These are phyloP conservation scores for Eristalinus aeneus DNA, from an alignment of 2,888 invertebrate genomes.

Conservation along the genomic window DNA sequence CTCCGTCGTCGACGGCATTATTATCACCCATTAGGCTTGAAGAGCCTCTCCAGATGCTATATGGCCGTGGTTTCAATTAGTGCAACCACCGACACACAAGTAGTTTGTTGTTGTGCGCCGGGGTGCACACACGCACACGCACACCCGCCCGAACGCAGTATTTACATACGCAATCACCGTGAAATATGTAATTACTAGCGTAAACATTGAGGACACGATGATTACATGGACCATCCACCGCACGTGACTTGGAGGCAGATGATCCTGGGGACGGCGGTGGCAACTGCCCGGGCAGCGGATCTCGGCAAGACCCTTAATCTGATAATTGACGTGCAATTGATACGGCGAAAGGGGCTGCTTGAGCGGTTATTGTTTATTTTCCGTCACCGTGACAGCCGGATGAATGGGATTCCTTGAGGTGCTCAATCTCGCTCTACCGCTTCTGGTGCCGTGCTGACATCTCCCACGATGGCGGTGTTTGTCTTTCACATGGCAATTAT, in stretches of 20 bases:
- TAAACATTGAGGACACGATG: constrained; percentile 54
- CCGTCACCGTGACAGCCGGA: background rate
- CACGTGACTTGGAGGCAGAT: constrained; percentile 55
- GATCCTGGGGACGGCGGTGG: constrained; percentile 9
- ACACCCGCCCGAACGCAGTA: constrained; percentile 5
- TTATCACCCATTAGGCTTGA: constrained; percentile 60
- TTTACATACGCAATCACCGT: constrained; percentile 35
- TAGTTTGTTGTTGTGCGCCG: background rate
- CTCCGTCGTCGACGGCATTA: constrained; percentile 14
- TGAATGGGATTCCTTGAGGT: background rate
- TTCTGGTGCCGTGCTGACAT: no score
- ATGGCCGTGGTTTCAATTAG: constrained; percentile 49
- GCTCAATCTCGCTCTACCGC: background rate
- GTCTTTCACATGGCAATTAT: constrained; percentile 9
- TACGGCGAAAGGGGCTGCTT: constrained; percentile 21
- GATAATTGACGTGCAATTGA: constrained; percentile 65
- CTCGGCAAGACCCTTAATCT: constrained; percentile 32
- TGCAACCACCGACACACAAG: constrained; percentile 18
- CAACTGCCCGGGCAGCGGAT: background rate
- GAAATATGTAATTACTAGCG: constrained; percentile 63
- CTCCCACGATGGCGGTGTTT: background rate
- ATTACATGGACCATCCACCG: constrained; percentile 48
- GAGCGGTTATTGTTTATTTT: constrained; percentile 25
- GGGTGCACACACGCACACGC: constrained; percentile 25
- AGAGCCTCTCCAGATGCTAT: constrained; percentile 56